phyloP scores from a whole-genome alignment of 2,797 vertebrate genomes.

The Siniperca obscura region DNA sequence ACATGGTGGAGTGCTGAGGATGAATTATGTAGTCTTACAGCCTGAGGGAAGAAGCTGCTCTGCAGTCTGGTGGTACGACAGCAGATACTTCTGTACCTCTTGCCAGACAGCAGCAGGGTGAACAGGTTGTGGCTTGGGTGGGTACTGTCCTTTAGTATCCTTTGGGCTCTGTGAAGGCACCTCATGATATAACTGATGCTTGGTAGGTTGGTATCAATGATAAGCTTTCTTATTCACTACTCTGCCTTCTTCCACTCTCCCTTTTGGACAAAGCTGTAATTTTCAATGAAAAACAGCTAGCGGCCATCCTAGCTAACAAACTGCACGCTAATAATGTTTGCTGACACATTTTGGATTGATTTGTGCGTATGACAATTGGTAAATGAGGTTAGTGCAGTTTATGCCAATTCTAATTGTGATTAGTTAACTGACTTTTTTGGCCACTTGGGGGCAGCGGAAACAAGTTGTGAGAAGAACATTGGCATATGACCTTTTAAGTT shows the following conservation, averaged over 20 bases:
- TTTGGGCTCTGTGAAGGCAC: not conserved
- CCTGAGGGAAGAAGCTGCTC: too few species aligned
- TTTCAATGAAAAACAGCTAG: conserved; percentile 8
- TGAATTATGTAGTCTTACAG: too few species aligned
- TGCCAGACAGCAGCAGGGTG: too few species aligned
- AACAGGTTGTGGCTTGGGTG: too few species aligned
- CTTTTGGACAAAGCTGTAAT: not conserved
- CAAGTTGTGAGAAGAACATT: not conserved
- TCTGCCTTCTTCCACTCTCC: not conserved
- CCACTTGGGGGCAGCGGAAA: not conserved
- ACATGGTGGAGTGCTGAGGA: too few species aligned
- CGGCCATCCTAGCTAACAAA: not conserved
- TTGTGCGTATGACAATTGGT: not conserved
- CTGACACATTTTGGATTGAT: not conserved
- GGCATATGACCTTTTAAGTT: not conserved
- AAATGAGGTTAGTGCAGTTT: not conserved
- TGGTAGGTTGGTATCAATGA: not conserved
- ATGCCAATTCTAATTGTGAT: not conserved
- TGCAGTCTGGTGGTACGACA: too few species aligned
- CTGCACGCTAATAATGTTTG: not conserved
- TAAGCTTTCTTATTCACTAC: not conserved
- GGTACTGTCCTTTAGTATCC: too few species aligned
- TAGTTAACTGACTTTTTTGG: not conserved
- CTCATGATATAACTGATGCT: not conserved
- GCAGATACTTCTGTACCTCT: too few species aligned